Base-by-base conservation (phyloP, 2,113 vertebrate genomes). In the Myotis lucifugus region DNA sequence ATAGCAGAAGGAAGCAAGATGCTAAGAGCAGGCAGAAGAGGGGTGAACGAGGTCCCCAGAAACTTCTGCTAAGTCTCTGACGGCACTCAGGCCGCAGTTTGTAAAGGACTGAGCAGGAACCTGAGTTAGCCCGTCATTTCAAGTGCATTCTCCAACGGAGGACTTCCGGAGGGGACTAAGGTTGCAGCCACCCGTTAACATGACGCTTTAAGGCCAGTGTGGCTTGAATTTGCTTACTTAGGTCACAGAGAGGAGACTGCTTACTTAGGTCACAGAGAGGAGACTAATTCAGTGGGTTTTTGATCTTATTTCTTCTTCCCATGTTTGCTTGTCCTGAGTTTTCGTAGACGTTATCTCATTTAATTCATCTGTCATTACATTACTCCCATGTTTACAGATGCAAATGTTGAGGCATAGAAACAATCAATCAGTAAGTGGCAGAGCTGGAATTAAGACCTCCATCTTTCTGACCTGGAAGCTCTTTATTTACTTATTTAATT, bases 201-300 rank as follows among this genome's bases (percentile, higher is more conserved):
- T 40, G 12, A 0, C 76, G 54, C 48, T 91, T 76, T 78, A 50
- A 64, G 50, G 19, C 56, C 23, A 40, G 23, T 70, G 42, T 70
- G 67, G 67, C 61, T 73, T 91, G 37, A 88, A 34, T 82, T 93
- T 85, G 25, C 48, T 92, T 61, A 54, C 76, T 88, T 77, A 66
- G 67, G 74, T 94, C 56, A 13, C n/a, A n/a, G n/a, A n/a, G n/a
- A n/a, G n/a, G n/a, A n/a, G n/a, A n/a, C n/a, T 85, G 25, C 48
- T 92, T 61, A 54, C 76, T 88, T 77, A 66, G 67, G 74, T 94
- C 56, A 13, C 70, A 81, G 59, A 91, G 67, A 88, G 54, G 59
- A 89, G 76, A 72, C 18, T 56, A n/a, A 66, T 79, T 96, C 77
- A 52, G 77, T 46, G 42, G 76, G 12, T 86, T 82, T 94, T 95